These are phyloP conservation scores for Vanessa cardui DNA, from an alignment of 2,888 invertebrate species.

Conservation along the genomic window DNA sequence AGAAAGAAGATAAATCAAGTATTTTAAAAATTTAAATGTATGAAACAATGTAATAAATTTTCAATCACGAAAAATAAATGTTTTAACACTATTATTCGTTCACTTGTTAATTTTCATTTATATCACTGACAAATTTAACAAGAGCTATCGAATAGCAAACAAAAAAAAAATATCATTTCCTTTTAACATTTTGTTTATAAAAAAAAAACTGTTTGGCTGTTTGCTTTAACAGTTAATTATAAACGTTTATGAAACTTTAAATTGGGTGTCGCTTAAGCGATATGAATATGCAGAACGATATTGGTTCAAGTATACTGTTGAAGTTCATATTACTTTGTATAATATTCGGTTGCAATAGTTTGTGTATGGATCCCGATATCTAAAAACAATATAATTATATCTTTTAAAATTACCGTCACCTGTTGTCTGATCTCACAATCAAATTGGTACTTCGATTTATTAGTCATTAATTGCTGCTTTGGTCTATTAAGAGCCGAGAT, in stretches of 20 bases:
- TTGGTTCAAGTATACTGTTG: not conserved
- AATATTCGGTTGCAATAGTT: not conserved
- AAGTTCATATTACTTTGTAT: not conserved
- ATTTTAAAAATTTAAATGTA: not conserved
- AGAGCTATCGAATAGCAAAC: conserved; percentile 1
- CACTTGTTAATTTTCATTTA: not conserved
- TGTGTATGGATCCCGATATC: too few species aligned
- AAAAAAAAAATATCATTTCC: too few species aligned
- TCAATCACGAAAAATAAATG: not conserved
- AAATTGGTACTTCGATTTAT: too few species aligned
- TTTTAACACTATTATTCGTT: not conserved
- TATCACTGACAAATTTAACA: not conserved
- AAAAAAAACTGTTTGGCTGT: not conserved
- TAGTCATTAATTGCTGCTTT: too few species aligned
- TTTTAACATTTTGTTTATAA: not conserved
- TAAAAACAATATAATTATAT: too few species aligned
- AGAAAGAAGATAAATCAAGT: conserved; percentile 2
- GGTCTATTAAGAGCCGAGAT: too few species aligned
- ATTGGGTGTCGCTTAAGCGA: not conserved
- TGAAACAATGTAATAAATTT: conserved; percentile 2
- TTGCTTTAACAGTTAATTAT: not conserved
- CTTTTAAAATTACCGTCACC: too few species aligned
- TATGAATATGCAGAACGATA: not conserved
- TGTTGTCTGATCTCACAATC: too few species aligned
- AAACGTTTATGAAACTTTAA: conserved; percentile 6